A percentile compares a stretch with the other conserved stretches of the same genome.
Conservation (phyloP, 2,888 invertebrate species). For the Diplazon laetatorius region DNA sequence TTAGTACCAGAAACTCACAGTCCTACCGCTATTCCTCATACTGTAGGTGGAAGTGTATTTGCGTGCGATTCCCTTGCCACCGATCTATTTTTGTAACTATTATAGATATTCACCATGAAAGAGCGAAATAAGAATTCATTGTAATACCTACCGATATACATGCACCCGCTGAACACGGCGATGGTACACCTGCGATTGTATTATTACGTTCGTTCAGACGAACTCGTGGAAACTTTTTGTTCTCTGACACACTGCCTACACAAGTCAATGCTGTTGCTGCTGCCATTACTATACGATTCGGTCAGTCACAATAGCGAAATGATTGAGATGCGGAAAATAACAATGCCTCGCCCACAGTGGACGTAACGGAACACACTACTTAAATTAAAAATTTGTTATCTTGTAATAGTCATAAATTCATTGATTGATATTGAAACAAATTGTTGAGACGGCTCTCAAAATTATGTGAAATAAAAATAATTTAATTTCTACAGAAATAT, state of each 20-base stretch:
- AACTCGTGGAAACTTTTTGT: conserved; percentile 22
- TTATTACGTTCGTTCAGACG: conserved; percentile 16
- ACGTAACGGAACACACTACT: background rate
- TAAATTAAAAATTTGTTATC: too few relatives aligned
- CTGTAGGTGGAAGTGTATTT: conserved; percentile 56
- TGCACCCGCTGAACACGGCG: conserved; percentile 1
- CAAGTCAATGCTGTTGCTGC: conserved; percentile 2
- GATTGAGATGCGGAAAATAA: background rate
- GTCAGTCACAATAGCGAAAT: conserved; percentile 1
- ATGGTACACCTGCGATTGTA: conserved; percentile 26
- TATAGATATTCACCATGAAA: conserved; percentile 10
- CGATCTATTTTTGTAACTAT: conserved; percentile 51
- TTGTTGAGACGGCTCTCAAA: too few relatives aligned
- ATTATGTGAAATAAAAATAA: too few relatives aligned
- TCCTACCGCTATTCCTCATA: conserved; percentile 26
- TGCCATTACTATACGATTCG: background rate
- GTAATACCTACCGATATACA: conserved; percentile 15
- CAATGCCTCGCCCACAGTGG: background rate
- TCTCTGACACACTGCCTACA: conserved; percentile 1
- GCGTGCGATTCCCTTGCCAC: conserved; percentile 7
- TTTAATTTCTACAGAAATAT: too few relatives aligned
- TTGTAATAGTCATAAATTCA: too few relatives aligned
- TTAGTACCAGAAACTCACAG: conserved; percentile 24
- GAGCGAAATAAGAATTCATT: conserved; percentile 23
- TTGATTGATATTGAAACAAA: too few relatives aligned